phyloP scores from a whole-genome alignment of 1,140 invertebrate genomes.

The Drosophila pandora region DNA sequence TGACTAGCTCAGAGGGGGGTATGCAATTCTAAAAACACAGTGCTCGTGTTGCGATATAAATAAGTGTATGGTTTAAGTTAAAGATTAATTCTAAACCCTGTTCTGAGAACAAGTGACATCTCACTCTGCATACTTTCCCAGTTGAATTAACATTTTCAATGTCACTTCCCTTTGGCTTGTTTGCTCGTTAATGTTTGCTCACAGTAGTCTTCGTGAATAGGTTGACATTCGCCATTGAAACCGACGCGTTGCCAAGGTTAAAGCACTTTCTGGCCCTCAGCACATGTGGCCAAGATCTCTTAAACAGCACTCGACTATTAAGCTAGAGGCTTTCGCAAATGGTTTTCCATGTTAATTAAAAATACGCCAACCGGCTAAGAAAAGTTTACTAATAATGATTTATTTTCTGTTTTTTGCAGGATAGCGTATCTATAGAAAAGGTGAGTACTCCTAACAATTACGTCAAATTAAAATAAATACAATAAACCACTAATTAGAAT shows the following conservation, averaged over 20 bases:
- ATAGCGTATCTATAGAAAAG: slow-evolving; percentile 54
- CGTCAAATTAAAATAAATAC: neutral
- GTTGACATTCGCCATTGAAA: slow-evolving; percentile 56
- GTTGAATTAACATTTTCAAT: slow-evolving; percentile 30
- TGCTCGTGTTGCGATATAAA: neutral
- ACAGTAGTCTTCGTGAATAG: slow-evolving; percentile 31
- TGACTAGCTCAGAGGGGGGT: slow-evolving; percentile 32
- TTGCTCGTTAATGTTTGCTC: slow-evolving; percentile 33
- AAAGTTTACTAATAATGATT: slow-evolving; percentile 44
- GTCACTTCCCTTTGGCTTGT: slow-evolving; percentile 51
- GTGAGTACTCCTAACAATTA: slow-evolving; percentile 38
- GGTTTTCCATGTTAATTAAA: slow-evolving; percentile 19
- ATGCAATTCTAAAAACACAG: neutral
- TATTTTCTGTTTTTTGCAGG: slow-evolving; percentile 55
- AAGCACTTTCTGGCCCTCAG: slow-evolving; percentile 14
- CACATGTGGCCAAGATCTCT: slow-evolving; percentile 11
- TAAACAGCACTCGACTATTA: slow-evolving; percentile 1
- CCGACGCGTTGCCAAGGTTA: slow-evolving; percentile 52
- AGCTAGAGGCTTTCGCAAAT: neutral
- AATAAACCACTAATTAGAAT: neutral
- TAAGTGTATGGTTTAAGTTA: neutral
- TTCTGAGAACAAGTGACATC: no score
- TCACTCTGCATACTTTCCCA: neutral
- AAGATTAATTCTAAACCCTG: neutral
- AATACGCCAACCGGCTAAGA: slow-evolving; percentile 6